Conservation (phyloP, 2,888 invertebrate species). For the Campoplex capitator region DNA sequence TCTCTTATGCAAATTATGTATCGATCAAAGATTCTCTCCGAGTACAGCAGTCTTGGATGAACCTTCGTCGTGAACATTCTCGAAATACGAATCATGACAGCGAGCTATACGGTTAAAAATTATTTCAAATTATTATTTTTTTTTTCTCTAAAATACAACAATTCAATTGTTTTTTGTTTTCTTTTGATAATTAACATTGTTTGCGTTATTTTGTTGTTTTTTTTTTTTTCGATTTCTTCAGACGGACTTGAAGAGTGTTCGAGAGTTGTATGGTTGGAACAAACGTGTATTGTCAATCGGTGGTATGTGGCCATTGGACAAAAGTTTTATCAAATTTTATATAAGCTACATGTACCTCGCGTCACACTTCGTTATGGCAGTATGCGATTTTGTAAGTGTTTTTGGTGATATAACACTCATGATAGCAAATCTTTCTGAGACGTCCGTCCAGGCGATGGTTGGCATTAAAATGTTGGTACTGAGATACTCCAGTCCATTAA, state of each 20-base stretch:
- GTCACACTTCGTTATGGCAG: constrained; percentile 47
- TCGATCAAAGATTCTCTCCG: not conserved
- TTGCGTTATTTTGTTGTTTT: not conserved
- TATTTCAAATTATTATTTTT: not conserved
- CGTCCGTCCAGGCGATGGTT: constrained; percentile 43
- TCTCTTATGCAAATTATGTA: constrained; percentile 36
- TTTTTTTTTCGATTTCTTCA: not conserved
- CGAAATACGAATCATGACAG: constrained; percentile 19
- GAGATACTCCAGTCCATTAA: constrained; percentile 33
- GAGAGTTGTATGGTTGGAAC: constrained; percentile 51
- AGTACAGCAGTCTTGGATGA: constrained; percentile 47
- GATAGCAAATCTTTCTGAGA: constrained; percentile 63
- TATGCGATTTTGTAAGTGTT: constrained; percentile 47
- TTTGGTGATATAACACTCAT: constrained; percentile 53
- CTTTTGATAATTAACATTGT: not conserved
- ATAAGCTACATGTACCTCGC: constrained; percentile 42
- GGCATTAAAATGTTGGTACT: constrained; percentile 52
- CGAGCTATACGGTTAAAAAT: not conserved
- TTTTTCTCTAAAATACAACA: not conserved
- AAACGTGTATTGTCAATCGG: constrained; percentile 44
- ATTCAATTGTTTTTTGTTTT: not conserved
- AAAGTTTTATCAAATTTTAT: constrained; percentile 45
- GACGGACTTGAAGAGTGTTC: constrained; percentile 32
- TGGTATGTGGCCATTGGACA: constrained; percentile 56
- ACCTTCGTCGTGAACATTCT: constrained; percentile 12